Base-by-base conservation (phyloP, 2,113 vertebrate genomes). In the Indri indri region DNA sequence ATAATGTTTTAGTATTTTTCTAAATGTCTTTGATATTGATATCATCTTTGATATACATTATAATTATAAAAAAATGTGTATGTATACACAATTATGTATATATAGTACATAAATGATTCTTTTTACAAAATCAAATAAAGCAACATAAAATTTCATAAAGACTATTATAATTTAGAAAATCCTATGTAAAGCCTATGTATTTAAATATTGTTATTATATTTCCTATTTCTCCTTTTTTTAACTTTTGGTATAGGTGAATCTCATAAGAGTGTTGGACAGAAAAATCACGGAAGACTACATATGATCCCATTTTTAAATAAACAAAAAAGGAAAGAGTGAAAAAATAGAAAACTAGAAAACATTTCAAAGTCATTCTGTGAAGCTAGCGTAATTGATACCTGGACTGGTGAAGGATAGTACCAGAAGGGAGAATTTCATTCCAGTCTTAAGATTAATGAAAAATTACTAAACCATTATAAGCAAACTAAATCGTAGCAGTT, bases 31-130 rank as follows among this genome's bases (percentile, higher is more conserved):
- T 83, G 50, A 80, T 77, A 57, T 16, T 7, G 79, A 8, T 86
- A 22, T 86, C 89, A 71, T 59, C 59, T 85, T 89, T 66, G 12
- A 85, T 87, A 59, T 80, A n/a, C 12, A 95, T 90, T 92, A 77
- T 74, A 63, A 63, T 59, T 68, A 2, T 23, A 95, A 85, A 88
- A 74, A 80, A 40, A 54, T n/a, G 52, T 54, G 12, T 42, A 34
- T 76, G 1, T 82, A 30, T 81, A 3, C 45, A 57, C 18, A 57
- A 40, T 23, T 25, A 71, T 18, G 8, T 25, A 37, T 52, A 17
- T 63, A 32, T 71, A 82, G 11, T 37, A 91, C 6, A 45, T 88
- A 57, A 34, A 37, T 68, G 13, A 91, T 77, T 86, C 17, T 93
- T 57, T 95, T 57, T 50, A 66, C 88, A 93, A 79, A 89, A 77